Evolutionary conservation across 2,113 vertebrate genomes (phyloP).

Genomic region (Leptobrachium ailaonicum): DNA sequence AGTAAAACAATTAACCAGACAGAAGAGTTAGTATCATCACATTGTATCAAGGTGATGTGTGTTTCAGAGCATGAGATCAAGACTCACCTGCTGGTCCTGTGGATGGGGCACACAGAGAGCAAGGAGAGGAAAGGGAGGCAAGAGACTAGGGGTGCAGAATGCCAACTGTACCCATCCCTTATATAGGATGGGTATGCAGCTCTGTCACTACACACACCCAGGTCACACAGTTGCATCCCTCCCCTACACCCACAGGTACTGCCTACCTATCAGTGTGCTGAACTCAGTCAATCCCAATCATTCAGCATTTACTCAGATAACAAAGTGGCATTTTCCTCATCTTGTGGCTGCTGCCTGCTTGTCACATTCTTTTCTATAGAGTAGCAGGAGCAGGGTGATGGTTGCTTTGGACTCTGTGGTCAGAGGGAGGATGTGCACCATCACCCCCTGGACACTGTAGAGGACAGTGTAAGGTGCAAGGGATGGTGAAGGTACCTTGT

Average conservation of each 20-base stretch:
- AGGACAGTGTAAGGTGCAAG: not conserved
- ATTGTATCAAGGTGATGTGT: not conserved
- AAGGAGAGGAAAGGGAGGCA: constrained; percentile 50
- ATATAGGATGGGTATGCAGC: constrained; percentile 74
- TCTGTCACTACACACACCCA: constrained; percentile 63
- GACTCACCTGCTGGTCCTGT: constrained; percentile 67
- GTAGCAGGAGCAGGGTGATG: not conserved
- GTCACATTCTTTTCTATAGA: constrained; percentile 41
- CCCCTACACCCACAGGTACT: constrained; percentile 62
- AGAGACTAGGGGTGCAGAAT: constrained; percentile 45
- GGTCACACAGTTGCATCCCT: constrained; percentile 67
- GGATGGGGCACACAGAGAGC: constrained; percentile 51
- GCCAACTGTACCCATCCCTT: constrained; percentile 59
- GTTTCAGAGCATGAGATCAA: not conserved
- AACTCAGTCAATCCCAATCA: constrained; percentile 65
- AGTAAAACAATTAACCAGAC: no score
- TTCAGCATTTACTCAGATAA: constrained; percentile 60
- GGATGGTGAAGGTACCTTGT: no score
- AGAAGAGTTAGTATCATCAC: not conserved
- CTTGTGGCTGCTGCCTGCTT: constrained; percentile 50
- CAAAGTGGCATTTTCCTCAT: constrained; percentile 47
- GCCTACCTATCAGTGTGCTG: constrained; percentile 51
- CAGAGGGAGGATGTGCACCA: not conserved
- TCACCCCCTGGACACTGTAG: not conserved
- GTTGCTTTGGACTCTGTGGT: not conserved